These are phyloP conservation scores for Lithosia quadra DNA, from an alignment of 2,888 invertebrate genomes.

Conservation along the genomic window DNA sequence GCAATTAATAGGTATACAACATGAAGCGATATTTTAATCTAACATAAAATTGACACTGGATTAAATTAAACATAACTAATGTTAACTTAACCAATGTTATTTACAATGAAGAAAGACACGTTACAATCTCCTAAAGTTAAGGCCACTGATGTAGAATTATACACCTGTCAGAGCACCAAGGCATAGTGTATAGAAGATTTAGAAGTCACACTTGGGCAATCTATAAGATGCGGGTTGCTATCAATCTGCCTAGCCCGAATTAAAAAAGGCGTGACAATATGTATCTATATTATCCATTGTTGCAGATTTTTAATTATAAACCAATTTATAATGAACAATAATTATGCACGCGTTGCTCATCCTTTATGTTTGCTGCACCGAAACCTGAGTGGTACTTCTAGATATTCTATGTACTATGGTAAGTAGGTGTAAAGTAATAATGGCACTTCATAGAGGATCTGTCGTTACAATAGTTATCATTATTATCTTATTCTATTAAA, in stretches of 20 bases:
- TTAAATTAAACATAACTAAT: conserved; percentile 57
- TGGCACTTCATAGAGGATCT: conserved; percentile 57
- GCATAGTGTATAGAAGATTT: conserved; percentile 14
- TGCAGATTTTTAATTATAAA: no score
- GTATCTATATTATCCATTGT: no score
- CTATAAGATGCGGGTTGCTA: background rate
- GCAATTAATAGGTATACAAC: conserved; percentile 65
- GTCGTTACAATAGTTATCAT: conserved; percentile 34
- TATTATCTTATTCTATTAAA: conserved; percentile 46
- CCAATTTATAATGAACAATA: no score
- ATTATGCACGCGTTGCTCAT: background rate
- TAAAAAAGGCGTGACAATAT: no score
- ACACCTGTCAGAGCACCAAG: conserved; percentile 68
- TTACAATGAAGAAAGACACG: conserved; percentile 71
- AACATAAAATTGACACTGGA: conserved; percentile 59
- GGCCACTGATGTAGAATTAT: conserved; percentile 67
- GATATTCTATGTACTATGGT: conserved; percentile 8
- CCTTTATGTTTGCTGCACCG: background rate
- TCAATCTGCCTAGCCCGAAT: no score
- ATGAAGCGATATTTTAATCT: conserved; percentile 40
- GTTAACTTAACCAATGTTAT: conserved; percentile 65
- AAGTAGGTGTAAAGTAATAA: conserved; percentile 40
- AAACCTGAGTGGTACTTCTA: conserved; percentile 1
- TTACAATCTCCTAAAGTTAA: conserved; percentile 65
- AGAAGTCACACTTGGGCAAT: background rate